Percentiles rank a stretch among this genome's conserved stretches.
These are phyloP conservation scores for Oikopleura vanhoeffeni DNA, from an alignment of 23 tunicate species.

Conservation along the genomic window DNA sequence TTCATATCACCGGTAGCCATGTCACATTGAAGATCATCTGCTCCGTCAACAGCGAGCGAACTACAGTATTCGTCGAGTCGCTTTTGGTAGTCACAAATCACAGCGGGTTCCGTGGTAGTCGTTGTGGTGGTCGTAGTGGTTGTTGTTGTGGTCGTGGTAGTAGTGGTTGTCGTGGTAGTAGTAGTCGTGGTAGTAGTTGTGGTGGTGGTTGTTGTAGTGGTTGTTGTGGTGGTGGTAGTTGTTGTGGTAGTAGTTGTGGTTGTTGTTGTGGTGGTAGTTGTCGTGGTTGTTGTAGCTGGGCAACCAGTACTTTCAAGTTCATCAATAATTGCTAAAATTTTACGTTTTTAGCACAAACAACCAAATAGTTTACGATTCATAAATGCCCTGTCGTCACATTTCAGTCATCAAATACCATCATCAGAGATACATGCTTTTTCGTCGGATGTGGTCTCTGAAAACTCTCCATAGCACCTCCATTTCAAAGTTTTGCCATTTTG, in stretches of 20 bases:
- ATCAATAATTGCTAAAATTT: too few relatives aligned
- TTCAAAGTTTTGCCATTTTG: neutral
- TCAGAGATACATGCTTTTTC: neutral
- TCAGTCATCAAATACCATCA: conserved; percentile 4
- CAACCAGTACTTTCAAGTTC: neutral
- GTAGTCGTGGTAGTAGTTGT: neutral
- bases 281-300: neutral
- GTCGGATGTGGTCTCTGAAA: neutral
- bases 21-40: neutral
- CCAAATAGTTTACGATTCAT: neutral
- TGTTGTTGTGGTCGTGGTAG: neutral
- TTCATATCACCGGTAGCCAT: neutral
- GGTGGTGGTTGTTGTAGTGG: neutral
- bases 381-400: neutral
- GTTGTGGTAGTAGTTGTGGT: neutral
- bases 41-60: neutral
- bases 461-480: neutral
- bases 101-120: neutral
- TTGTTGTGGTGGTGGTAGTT: neutral
- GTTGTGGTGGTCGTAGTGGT: neutral
- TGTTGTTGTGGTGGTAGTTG: neutral
- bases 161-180: neutral
- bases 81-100: neutral
- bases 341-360: too few relatives aligned
- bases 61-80: conserved; percentile 6